Evolutionary conservation across 37 sponge, comb jelly and placozoan species (phyloP), one percentile per base, ranked within the genome.

Genomic region (Spongilla lacustris): DNA sequence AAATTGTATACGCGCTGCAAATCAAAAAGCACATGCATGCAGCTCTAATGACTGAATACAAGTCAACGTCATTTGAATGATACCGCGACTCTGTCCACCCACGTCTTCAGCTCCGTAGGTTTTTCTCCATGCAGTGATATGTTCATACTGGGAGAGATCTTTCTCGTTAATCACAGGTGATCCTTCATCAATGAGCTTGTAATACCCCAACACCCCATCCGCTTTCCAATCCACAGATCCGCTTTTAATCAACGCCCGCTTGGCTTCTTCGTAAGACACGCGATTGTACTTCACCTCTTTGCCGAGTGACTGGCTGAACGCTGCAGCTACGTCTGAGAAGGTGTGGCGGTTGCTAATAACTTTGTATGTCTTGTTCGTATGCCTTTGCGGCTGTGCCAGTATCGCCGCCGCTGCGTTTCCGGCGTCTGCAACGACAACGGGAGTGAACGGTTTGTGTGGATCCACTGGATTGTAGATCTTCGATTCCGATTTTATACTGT

Each of bases 91-190:
- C 58, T 17, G 58, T 17, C 19, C 76, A 91, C 77, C 86, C 87
- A 91, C 19, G 34, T 48, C 36, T 86, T 91, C 28, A 86, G 72
- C 21, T n/a, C 31, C 11, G 91, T 91, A 49, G 87, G 81, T 19
- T 84, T 79, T 67, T 92, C 89, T 25, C 86, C 81, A n/a, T n/a
- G n/a, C n/a, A 8, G 93, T 92, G 31, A 92, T 32, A 26, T 70
- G 32, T 41, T 78, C 32, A 30, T 29, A 92, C 37, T 80, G 82
- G 29, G 67, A 26, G 6, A 73, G 30, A 48, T 87, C 84, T 24
- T 41, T 38, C 25, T 78, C 32, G 67, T 84, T 84, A 37, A 74
- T 84, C 23, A 76, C 90, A 35, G 78, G 69, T 13, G 73, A 77
- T 35, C 88, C 92, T 75, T 30, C 34, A 66, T 91, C 88, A 67